phyloP scores from a whole-genome alignment of 2,113 vertebrate species.

The Callochromis pleurospilus region DNA sequence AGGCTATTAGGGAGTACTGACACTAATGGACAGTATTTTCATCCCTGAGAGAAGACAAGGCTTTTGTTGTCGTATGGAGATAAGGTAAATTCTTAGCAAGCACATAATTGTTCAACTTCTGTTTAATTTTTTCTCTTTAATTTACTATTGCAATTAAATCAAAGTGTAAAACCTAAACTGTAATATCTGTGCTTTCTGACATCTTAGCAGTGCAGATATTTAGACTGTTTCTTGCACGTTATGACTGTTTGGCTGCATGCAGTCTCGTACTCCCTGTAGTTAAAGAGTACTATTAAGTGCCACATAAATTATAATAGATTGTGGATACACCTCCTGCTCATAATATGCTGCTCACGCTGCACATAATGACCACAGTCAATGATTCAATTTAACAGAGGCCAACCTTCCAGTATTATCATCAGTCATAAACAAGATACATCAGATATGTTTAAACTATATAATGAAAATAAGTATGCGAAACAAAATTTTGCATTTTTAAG shows the following conservation, averaged over 20 bases:
- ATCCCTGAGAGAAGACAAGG: not conserved
- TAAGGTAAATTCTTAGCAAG: not conserved
- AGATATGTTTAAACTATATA: not conserved
- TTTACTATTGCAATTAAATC: not conserved
- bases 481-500: not conserved
- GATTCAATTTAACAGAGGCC: not conserved
- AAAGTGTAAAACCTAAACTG: not conserved
- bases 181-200: not conserved
- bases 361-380: not conserved
- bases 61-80: not conserved
- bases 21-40: not conserved
- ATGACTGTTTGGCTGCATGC: not conserved
- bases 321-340: not conserved
- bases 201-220: not conserved
- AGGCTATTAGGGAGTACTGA: not conserved
- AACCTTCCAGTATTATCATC: constrained; percentile 3
- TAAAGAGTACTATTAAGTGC: not conserved
- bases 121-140: not conserved
- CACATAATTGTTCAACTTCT: not conserved
- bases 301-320: not conserved
- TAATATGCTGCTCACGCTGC: not conserved
- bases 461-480: not conserved
- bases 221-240: not conserved
- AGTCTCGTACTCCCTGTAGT: not conserved
- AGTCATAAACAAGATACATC: not conserved